These are phyloP conservation scores for Cotesia congregata DNA, from an alignment of 2,888 invertebrate species.

Conservation along the genomic window DNA sequence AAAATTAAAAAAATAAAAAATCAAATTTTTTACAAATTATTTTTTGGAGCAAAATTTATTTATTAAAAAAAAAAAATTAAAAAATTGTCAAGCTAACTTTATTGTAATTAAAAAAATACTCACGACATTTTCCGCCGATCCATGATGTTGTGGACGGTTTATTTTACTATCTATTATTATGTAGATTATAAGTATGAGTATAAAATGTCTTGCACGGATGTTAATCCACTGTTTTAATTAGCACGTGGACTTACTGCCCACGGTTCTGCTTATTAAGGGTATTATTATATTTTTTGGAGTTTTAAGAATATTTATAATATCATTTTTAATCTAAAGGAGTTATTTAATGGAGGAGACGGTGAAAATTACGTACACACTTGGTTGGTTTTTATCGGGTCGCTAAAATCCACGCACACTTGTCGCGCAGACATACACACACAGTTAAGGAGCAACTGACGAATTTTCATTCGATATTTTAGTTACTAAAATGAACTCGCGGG, in stretches of 20 bases:
- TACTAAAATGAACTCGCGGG: constrained; percentile 6
- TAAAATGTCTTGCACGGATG: constrained; percentile 24
- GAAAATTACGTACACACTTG: constrained; percentile 17
- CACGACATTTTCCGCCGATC: constrained; percentile 69
- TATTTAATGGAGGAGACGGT: not conserved
- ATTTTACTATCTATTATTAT: constrained; percentile 24
- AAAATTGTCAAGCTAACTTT: too few species aligned
- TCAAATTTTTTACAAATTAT: too few species aligned
- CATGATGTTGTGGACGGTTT: constrained; percentile 54
- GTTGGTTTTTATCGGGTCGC: constrained; percentile 11
- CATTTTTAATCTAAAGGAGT: not conserved
- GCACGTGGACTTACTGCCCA: constrained; percentile 25
- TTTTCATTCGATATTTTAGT: constrained; percentile 40
- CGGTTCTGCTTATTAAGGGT: not conserved
- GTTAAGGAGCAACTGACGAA: not conserved
- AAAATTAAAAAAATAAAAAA: too few species aligned
- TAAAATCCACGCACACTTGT: constrained; percentile 14
- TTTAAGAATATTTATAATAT: constrained; percentile 21
- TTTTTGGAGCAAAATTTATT: too few species aligned
- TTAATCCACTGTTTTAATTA: not conserved
- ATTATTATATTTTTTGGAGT: constrained; percentile 22
- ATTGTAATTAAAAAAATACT: constrained; percentile 60
- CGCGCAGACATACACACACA: constrained; percentile 8
- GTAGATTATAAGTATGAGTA: constrained; percentile 26
- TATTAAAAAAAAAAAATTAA: too few species aligned